phyloP scores from a whole-genome alignment of 2,797 vertebrate species.

The Prunella strophiata region DNA sequence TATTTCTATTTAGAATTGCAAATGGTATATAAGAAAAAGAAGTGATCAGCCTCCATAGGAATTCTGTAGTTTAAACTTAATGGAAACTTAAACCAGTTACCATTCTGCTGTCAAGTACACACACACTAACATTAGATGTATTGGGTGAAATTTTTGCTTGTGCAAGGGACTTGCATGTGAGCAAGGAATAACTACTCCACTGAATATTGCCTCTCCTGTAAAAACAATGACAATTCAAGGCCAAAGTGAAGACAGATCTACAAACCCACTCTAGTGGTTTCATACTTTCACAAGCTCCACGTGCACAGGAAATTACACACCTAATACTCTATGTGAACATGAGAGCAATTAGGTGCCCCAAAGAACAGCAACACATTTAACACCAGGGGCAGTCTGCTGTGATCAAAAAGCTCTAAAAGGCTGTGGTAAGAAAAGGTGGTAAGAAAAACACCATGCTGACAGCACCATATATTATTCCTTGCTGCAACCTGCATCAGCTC shows the following conservation, averaged over 20 bases:
- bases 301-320: neutral
- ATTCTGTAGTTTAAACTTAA: neutral
- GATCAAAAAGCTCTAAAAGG: neutral
- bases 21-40: neutral
- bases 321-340: neutral
- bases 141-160: neutral
- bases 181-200: neutral
- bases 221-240: neutral
- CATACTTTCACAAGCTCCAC: neutral
- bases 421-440: neutral
- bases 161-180: neutral
- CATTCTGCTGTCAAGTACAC: neutral
- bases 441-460: neutral
- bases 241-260: neutral
- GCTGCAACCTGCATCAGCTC: neutral
- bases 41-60: neutral
- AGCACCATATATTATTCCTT: neutral
- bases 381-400: neutral
- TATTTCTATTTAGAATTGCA: neutral
- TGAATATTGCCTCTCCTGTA: neutral
- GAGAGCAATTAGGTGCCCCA: neutral
- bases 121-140: neutral
- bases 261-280: neutral
- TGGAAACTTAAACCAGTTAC: neutral
- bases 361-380: neutral